Evolutionary conservation across 2,888 invertebrate genomes (phyloP), one percentile per base, ranked within the genome.

Genomic region (Hirtodrosophila trivittata): DNA sequence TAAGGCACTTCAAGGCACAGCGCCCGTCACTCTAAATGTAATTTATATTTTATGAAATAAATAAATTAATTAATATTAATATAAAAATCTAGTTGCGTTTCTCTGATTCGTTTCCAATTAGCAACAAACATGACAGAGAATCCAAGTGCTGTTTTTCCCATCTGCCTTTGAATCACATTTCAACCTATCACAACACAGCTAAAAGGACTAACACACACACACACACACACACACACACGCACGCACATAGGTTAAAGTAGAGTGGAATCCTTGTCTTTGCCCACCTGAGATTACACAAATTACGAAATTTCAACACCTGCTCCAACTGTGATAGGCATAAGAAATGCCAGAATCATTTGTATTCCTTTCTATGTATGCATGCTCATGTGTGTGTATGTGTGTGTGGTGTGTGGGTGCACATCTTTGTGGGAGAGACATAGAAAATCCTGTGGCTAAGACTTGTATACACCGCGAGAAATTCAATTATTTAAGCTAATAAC

Each of bases 301-400:
- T 77, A 81, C 84, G n/a, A n/a, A 82, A 78, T 85, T 81, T 85
- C 81, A 77, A 75, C 85, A 83, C 75, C 86, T 86, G 87, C 70
- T 67, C 65, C 68, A 68, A 73, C 75, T 67, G 68, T 73, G 86
- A 86, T 86, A 86, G 81, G 83, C 75, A 72, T 74, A 85, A 87
- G 74, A 85, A 83, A 87, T 85, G 81, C 81, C 83, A 86, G 83
- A 86, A 83, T 68, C 85, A 83, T 75, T 75, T 72, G 68, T 81
- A 71, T 72, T 58, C 74, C 43, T 21, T 30, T 33, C 38, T 41
- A 18, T 51, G 18, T 58, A 6, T 38, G n/a, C 18, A 46, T 35
- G 21, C 25, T 52, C 45, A 35, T 50, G 32, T 46, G 16, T 25
- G 25, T 21, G 58, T 49, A 47, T 47, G 39, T 47, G 25, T 30